Conservation (phyloP, 2,797 vertebrate species). For the Nothura maculosa region DNA sequence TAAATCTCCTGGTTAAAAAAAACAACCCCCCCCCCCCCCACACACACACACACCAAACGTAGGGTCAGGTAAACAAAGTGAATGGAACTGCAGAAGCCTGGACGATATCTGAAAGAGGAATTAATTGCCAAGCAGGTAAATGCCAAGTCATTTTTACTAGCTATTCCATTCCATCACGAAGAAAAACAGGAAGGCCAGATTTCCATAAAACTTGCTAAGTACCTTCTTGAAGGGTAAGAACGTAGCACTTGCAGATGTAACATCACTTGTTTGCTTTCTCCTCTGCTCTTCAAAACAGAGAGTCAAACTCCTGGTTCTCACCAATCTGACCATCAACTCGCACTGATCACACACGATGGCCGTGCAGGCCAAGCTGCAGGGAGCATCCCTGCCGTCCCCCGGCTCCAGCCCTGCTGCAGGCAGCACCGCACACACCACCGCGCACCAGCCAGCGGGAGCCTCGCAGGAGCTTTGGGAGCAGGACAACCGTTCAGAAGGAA, state of each 20-base stretch:
- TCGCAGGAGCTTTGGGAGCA: neutral
- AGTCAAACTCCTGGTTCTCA: neutral
- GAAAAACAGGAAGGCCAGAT: neutral
- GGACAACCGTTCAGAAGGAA: neutral
- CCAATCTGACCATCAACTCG: neutral
- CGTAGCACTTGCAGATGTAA: neutral
- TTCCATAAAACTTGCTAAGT: neutral
- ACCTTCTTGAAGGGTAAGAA: neutral
- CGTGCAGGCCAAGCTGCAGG: neutral
- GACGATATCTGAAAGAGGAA: neutral
- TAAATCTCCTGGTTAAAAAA: neutral
- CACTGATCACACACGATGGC: neutral
- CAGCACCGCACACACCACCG: neutral
- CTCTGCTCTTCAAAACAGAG: neutral
- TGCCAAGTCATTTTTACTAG: neutral
- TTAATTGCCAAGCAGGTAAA: neutral
- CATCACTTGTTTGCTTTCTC: neutral
- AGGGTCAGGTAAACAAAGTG: neutral
- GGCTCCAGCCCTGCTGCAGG: neutral
- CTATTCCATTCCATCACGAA: neutral
- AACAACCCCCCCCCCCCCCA: too few relatives aligned
- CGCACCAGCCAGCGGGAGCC: neutral
- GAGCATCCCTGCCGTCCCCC: neutral
- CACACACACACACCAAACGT: neutral
- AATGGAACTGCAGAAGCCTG: accelerated